Base-by-base conservation (phyloP, 2,888 invertebrate genomes). In the Cosmopolites sordidus region DNA sequence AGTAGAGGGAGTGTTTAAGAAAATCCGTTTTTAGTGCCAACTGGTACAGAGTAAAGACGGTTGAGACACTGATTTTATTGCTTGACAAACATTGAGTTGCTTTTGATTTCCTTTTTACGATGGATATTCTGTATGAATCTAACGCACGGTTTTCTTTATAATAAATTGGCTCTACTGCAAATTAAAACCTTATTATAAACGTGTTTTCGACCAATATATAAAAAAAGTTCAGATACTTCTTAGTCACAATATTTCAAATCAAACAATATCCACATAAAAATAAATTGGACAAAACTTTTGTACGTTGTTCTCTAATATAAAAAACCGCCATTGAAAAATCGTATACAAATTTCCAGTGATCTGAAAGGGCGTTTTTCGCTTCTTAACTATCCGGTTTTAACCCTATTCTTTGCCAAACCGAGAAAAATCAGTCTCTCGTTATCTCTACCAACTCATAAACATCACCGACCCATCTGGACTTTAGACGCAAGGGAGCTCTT, bases 351-450 rank as follows among this genome's bases (percentile, higher is more conserved):
- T n/a, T n/a, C n/a, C n/a, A n/a, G 22, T 22, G 22, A 22, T 22
- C 8, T 22, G 8, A n/a, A n/a, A n/a, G n/a, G n/a, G n/a, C n/a
- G n/a, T n/a, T n/a, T n/a, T n/a, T n/a, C n/a, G n/a, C n/a, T n/a
- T n/a, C n/a, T n/a, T n/a, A n/a, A n/a, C n/a, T 29, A 8, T 8
- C 29, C 29, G 6, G 14, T 37, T 14, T n/a, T 48, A 40, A 27
- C 33, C 43, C 39, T 16, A 22, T 45, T 37, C 48, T 11, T 12
- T 41, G 49, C 50, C 50, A 50, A 50, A 42, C 39, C 22, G 43
- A 50, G 30, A 54, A 54, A 54, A 54, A 54, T 54, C 54, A 54
- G 54, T 43, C 46, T 47, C 46, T 43, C 54, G 27, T 54, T 45
- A 47, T 27, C 50, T 30, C 16, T 27, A 22, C 29, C 22, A 5